Percentiles rank a stretch among this genome's conserved stretches.
These are phyloP conservation scores for Rhizoglyphus robini DNA, from an alignment of 1,140 invertebrate species.

Conservation along the genomic window DNA sequence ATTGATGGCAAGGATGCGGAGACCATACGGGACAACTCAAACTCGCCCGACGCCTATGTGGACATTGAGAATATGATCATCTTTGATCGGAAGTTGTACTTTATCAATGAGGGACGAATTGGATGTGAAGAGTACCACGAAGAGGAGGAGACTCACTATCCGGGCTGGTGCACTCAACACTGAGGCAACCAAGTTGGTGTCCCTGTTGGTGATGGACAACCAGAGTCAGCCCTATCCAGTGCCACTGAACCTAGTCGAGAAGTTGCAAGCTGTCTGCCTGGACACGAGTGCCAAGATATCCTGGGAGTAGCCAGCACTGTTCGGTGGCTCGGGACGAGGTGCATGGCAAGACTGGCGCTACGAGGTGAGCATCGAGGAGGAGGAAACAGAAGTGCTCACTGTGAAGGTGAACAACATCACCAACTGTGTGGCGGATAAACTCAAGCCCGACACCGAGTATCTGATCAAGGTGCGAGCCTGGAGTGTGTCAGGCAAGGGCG, in stretches of 20 bases:
- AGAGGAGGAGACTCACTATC: constrained; percentile 48
- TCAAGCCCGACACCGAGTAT: constrained; percentile 59
- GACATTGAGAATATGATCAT: constrained; percentile 59
- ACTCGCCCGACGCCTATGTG: constrained; percentile 53
- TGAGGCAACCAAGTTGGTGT: constrained; percentile 10
- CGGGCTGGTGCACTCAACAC: not conserved
- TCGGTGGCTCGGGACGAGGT: constrained; percentile 48
- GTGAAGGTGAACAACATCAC: constrained; percentile 22
- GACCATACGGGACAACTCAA: constrained; percentile 47
- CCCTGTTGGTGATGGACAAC: constrained; percentile 2
- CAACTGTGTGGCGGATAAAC: constrained; percentile 29
- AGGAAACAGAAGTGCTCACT: not conserved
- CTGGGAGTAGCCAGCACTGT: constrained; percentile 58
- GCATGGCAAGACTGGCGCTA: constrained; percentile 75
- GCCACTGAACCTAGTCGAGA: constrained; percentile 57
- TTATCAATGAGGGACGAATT: constrained; percentile 57
- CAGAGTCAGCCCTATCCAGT: constrained; percentile 27
- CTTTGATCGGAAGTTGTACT: constrained; percentile 60
- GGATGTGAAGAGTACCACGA: constrained; percentile 52
- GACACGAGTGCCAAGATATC: constrained; percentile 49
- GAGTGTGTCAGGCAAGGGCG: constrained; percentile 53
- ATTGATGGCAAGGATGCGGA: constrained; percentile 60
- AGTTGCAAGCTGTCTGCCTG: constrained; percentile 60
- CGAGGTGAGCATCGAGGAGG: constrained; percentile 54
- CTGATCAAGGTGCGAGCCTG: constrained; percentile 59